A percentile compares a stretch with the other conserved stretches of the same genome.
phyloP scores from a whole-genome alignment of 2,113 vertebrate genomes.

The Misgurnus mizolepis region DNA sequence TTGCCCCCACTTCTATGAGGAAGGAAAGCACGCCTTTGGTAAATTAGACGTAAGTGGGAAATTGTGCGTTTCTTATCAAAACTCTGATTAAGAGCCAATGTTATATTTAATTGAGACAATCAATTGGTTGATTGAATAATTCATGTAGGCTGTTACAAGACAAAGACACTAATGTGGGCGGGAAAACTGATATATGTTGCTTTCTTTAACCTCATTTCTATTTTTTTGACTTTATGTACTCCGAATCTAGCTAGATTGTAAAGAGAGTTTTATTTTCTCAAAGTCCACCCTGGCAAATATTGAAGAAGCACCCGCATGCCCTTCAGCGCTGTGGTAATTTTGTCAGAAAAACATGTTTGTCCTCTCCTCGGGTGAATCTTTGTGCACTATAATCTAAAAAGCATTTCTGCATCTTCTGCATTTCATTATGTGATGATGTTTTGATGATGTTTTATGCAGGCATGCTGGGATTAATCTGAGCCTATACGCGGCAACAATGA shows the following conservation, averaged over 20 bases:
- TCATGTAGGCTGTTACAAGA: conserved; percentile 43
- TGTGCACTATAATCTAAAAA: conserved; percentile 13
- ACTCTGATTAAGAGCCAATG: conserved; percentile 41
- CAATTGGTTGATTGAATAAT: conserved; percentile 51
- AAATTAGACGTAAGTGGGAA: conserved; percentile 28
- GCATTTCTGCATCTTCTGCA: conserved; percentile 14
- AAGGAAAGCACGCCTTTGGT: not conserved
- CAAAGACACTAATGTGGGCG: conserved; percentile 39
- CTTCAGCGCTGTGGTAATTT: not conserved
- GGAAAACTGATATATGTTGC: not conserved
- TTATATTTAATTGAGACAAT: conserved; percentile 46
- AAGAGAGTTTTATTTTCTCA: too few relatives aligned
- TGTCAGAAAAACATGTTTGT: conserved; percentile 26
- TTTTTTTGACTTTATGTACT: too few relatives aligned
- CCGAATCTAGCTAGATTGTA: too few relatives aligned
- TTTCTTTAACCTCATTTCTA: too few relatives aligned
- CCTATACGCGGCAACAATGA: conserved; percentile 25
- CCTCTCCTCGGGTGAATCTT: conserved; percentile 6
- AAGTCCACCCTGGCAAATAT: not conserved
- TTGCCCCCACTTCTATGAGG: conserved; percentile 50
- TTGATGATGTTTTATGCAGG: conserved; percentile 16
- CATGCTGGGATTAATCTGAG: conserved; percentile 34
- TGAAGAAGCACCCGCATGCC: not conserved
- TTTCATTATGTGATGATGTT: conserved; percentile 28
- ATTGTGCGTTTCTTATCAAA: conserved; percentile 48